Evolutionary conservation across 2,113 vertebrate genomes (phyloP), one percentile per base, ranked within the genome.

Genomic region (Cephalopterus ornatus): DNA sequence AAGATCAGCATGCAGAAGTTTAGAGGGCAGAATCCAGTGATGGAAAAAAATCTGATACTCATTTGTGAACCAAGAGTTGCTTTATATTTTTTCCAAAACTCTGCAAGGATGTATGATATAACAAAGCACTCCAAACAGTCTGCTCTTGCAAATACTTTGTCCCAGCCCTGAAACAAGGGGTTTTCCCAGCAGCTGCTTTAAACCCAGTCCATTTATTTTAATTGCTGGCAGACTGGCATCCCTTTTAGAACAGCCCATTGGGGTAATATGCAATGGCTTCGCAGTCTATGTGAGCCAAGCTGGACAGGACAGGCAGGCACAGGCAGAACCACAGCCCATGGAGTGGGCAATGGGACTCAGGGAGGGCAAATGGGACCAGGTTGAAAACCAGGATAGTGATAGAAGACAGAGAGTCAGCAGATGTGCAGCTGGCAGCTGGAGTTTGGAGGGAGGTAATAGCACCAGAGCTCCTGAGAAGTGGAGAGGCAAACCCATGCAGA

Each of bases 291-390:
- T 23, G 47, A 66, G 32, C 35, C 12, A 21, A 44, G 23, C 0
- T 2, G 4, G 35, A 26, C 55, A 85, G 78, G 55, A 50, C 37
- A 66, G 74, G 44, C 20, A 33, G 52, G 24, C 52, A 59, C n/a
- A 59, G n/a, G 23, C 58, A 37, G 23, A 23, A 32, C 30, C 16
- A 37, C 44, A 53, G 44, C 12, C 30, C 39, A 50, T 2, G 2
- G 50, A 14, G 1, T 1, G 8, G 62, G 24, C 53, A 65, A 80
- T 9, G 11, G n/a, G 24, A 4, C 33, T 44, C 0, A 0, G 19
- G 16, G 15, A 47, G 10, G 12, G 20, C 4, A 7, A 8, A 35
- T 74, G 65, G 41, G 17, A 82, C 12, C 33, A 46, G 59, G 20
- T 27, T 74, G 61, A 47, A 88, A 85, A 55, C 9, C 5, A 1